phyloP scores from a whole-genome alignment of 2,888 invertebrate genomes.

The Lissonota sp. region DNA sequence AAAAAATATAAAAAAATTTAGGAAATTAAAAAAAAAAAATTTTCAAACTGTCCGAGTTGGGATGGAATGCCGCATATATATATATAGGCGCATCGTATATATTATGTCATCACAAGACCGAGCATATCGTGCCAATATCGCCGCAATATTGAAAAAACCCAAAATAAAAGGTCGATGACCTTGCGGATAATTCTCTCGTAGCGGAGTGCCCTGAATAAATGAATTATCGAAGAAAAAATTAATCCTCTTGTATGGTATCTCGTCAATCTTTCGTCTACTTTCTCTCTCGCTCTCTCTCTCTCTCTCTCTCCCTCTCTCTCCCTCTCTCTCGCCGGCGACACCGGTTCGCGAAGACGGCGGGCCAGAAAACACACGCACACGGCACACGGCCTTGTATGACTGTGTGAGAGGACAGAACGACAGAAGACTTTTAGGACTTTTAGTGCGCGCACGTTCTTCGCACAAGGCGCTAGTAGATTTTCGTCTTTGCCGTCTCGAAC shows the following conservation, averaged over 20 bases:
- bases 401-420: background rate
- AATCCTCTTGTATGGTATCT: background rate
- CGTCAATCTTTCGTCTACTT: slow-evolving; percentile 8
- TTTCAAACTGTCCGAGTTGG: no score
- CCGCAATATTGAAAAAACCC: no score
- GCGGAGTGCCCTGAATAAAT: slow-evolving; percentile 14
- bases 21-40: no score
- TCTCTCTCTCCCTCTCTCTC: slow-evolving; percentile 8
- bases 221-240: background rate
- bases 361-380: slow-evolving; percentile 2
- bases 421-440: no score
- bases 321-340: slow-evolving; percentile 20
- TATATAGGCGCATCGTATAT: no score
- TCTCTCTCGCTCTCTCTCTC: slow-evolving; percentile 18
- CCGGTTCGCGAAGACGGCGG: slow-evolving; percentile 30
- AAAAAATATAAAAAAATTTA: no score
- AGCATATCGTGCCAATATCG: no score
- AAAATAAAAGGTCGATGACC: background rate
- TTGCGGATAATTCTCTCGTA: background rate
- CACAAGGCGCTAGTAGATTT: slow-evolving; percentile 16
- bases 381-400: no score
- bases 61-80: no score
- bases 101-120: slow-evolving; percentile 9
- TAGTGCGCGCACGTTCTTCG: slow-evolving; percentile 57
- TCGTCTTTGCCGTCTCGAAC: no score